A percentile compares a stretch with the other conserved stretches of the same genome.
Evolutionary conservation across 2,797 vertebrate species (phyloP).

Genomic region (Ataeniobius toweri): DNA sequence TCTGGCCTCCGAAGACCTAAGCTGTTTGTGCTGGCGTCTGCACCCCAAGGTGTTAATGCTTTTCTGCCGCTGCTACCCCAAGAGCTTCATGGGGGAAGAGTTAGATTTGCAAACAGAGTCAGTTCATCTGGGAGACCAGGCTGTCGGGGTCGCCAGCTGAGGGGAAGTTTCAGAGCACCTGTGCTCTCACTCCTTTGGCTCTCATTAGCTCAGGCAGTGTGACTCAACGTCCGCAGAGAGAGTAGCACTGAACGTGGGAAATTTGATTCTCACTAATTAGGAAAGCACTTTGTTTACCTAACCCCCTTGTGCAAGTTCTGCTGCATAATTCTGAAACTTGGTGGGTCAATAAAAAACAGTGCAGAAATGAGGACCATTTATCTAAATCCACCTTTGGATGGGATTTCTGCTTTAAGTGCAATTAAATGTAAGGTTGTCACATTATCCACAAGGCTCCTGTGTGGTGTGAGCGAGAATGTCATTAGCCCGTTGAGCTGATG

Average conservation of each 20-base stretch:
- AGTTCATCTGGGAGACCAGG: slow-evolving; percentile 45
- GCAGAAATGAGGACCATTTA: slow-evolving; percentile 39
- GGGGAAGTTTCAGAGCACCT: slow-evolving; percentile 55
- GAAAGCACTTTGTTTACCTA: slow-evolving; percentile 63
- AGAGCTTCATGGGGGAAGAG: slow-evolving; percentile 24
- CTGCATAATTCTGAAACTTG: slow-evolving; percentile 36
- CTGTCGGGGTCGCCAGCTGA: slow-evolving; percentile 47
- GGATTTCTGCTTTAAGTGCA: slow-evolving; percentile 38
- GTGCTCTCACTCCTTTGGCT: slow-evolving; percentile 57
- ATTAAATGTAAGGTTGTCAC: slow-evolving; percentile 50
- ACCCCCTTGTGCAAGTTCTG: slow-evolving; percentile 23
- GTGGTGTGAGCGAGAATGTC: slow-evolving; percentile 38
- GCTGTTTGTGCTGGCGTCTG: slow-evolving; percentile 55
- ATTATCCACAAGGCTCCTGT: slow-evolving; percentile 23
- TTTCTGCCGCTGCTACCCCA: slow-evolving; percentile 47
- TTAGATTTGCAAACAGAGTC: slow-evolving; percentile 45
- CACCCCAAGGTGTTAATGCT: slow-evolving; percentile 63
- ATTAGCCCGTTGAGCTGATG: slow-evolving; percentile 40
- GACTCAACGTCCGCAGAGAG: slow-evolving; percentile 52
- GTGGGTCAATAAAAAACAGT: slow-evolving; percentile 23
- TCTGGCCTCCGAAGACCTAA: slow-evolving; percentile 47
- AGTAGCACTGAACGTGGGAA: slow-evolving; percentile 43
- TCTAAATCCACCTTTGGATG: slow-evolving; percentile 44
- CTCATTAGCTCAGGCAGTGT: slow-evolving; percentile 67
- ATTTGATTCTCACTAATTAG: slow-evolving; percentile 68